Evolutionary conservation across 2,113 vertebrate genomes (phyloP).

Genomic region (Ciconia maguari): DNA sequence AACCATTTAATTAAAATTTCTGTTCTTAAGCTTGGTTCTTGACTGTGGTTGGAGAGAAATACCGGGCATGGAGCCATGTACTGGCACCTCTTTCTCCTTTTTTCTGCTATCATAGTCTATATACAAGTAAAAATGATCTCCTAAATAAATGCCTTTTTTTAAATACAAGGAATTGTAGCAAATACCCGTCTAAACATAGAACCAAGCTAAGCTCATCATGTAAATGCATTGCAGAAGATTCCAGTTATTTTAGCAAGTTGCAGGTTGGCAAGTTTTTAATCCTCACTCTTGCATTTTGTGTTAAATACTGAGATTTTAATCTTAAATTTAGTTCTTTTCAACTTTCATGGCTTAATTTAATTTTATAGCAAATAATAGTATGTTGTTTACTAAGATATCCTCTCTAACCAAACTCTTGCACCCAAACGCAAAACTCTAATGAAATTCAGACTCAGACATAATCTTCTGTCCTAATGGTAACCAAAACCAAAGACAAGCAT

Average conservation of each 20-base stretch:
- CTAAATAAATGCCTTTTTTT: background rate
- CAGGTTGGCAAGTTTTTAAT: background rate
- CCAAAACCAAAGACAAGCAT: background rate
- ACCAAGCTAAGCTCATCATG: background rate
- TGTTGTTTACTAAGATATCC: background rate
- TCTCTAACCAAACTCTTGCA: background rate
- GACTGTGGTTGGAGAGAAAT: background rate
- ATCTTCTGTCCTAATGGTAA: background rate
- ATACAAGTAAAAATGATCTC: background rate
- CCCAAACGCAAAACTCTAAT: background rate
- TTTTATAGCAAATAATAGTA: background rate
- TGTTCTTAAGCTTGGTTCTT: background rate
- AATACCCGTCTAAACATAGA: background rate
- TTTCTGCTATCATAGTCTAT: background rate
- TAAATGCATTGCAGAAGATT: background rate
- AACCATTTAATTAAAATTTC: background rate
- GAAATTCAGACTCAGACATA: background rate
- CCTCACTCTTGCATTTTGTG: background rate
- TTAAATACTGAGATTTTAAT: background rate
- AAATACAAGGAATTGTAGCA: background rate
- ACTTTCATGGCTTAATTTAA: background rate
- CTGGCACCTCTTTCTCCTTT: background rate
- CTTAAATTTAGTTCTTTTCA: background rate
- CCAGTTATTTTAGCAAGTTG: background rate
- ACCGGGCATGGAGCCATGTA: background rate